A percentile compares a stretch with the other conserved stretches of the same genome.
These are phyloP conservation scores for Holotrichia oblita DNA, from an alignment of 1,140 invertebrate species.

Conservation along the genomic window DNA sequence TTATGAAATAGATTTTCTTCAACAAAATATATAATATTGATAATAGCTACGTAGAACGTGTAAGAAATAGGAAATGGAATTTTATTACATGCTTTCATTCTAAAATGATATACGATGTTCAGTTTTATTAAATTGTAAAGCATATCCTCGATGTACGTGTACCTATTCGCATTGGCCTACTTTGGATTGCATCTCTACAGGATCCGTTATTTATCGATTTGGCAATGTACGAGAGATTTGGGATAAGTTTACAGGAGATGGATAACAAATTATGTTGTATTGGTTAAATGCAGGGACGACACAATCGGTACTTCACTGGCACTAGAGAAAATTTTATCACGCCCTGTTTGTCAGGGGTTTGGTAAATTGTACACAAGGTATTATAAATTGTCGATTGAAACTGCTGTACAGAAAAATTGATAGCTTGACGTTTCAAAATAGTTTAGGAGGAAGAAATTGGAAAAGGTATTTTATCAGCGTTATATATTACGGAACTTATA, in stretches of 20 bases:
- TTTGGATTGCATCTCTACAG: background rate
- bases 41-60: no score
- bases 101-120: background rate
- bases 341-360: slow-evolving; percentile 23
- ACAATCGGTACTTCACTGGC: background rate
- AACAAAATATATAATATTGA: no score
- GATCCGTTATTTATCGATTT: slow-evolving; percentile 27
- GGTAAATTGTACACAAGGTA: slow-evolving; percentile 10
- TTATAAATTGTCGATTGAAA: slow-evolving; percentile 2
- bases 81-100: no score
- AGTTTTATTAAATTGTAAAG: background rate
- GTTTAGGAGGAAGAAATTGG: no score
- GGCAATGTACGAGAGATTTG: background rate
- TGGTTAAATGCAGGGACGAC: background rate
- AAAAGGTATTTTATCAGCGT: no score
- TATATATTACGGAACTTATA: no score
- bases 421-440: no score
- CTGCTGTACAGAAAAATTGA: background rate
- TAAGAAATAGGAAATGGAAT: background rate
- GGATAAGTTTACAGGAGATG: background rate
- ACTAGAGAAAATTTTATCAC: background rate
- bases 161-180: background rate
- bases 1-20: no score
- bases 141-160: background rate
- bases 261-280: slow-evolving; percentile 24